Percentiles rank a stretch among this genome's conserved stretches.
phyloP scores from a whole-genome alignment of 1,140 invertebrate species.

The Heliconius himera region DNA sequence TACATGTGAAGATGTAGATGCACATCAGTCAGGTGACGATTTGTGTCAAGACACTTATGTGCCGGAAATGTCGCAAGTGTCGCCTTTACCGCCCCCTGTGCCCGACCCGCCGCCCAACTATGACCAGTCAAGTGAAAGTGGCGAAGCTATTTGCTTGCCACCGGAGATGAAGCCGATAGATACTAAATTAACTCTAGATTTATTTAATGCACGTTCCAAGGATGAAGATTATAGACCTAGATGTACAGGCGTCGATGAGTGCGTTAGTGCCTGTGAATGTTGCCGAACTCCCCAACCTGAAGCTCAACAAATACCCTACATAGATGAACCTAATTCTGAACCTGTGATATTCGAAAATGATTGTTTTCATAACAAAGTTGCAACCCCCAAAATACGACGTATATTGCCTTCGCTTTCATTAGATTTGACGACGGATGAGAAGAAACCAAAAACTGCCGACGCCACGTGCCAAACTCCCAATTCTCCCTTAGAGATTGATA shows the following conservation, averaged over 20 bases:
- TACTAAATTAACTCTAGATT: slow-evolving; percentile 63
- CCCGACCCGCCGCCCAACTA: slow-evolving; percentile 55
- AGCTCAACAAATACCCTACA: slow-evolving; percentile 72
- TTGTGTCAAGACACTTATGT: slow-evolving; percentile 46
- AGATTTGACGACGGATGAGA: slow-evolving; percentile 59
- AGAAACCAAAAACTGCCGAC: slow-evolving; percentile 61
- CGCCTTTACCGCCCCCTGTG: slow-evolving; percentile 56
- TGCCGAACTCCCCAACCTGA: slow-evolving; percentile 75
- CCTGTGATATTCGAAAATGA: slow-evolving; percentile 76
- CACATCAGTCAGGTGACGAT: slow-evolving; percentile 43
- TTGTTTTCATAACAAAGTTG: slow-evolving; percentile 50
- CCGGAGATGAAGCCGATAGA: slow-evolving; percentile 73
- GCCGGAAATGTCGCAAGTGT: slow-evolving; percentile 40
- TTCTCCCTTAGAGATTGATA: slow-evolving; percentile 51
- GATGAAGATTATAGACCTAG: slow-evolving; percentile 58
- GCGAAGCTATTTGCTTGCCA: slow-evolving; percentile 59
- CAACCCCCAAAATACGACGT: slow-evolving; percentile 68
- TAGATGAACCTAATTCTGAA: slow-evolving; percentile 76
- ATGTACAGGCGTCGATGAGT: slow-evolving; percentile 67
- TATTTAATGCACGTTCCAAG: slow-evolving; percentile 56
- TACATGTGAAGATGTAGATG: slow-evolving; percentile 72
- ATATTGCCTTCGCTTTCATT: slow-evolving; percentile 70
- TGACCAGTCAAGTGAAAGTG: slow-evolving; percentile 63
- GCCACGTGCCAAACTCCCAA: slow-evolving; percentile 69
- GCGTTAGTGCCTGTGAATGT: slow-evolving; percentile 73